Percentiles rank a stretch among this genome's conserved stretches.
These are phyloP conservation scores for Penaeus chinensis DNA, from an alignment of 1,140 invertebrate genomes.

Conservation along the genomic window DNA sequence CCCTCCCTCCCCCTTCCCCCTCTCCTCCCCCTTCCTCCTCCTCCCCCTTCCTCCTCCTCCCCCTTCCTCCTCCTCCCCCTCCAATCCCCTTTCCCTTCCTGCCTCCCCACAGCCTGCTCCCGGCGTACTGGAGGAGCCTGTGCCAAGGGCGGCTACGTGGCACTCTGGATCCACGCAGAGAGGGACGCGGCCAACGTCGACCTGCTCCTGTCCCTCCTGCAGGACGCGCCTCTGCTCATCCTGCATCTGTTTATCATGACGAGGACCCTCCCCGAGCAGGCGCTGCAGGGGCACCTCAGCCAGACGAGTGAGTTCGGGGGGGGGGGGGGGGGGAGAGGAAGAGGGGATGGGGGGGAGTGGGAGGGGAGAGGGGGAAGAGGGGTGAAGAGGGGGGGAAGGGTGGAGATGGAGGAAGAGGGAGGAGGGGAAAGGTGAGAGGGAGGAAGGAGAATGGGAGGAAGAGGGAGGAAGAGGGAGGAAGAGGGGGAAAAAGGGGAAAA, in stretches of 20 bases:
- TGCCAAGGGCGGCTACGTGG: constrained; percentile 25
- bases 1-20: neutral
- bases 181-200: constrained; percentile 48
- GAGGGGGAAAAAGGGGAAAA: no score
- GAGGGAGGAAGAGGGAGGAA: no score
- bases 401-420: no score
- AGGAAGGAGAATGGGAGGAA: no score
- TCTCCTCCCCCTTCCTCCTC: neutral
- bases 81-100: neutral
- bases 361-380: no score
- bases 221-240: constrained; percentile 42
- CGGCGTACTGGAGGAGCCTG: neutral
- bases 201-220: constrained; percentile 37
- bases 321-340: no score
- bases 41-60: neutral
- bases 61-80: neutral
- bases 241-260: constrained; percentile 40
- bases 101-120: constrained; percentile 21
- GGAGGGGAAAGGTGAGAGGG: no score
- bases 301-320: neutral
- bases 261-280: constrained; percentile 34
- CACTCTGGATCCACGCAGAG: constrained; percentile 47
- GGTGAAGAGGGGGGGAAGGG: no score
- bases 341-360: no score
- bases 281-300: constrained; percentile 25